Evolutionary conservation across 1,140 invertebrate species (phyloP), one percentile per base, ranked within the genome.

Genomic region (Sitodiplosis mosellana): DNA sequence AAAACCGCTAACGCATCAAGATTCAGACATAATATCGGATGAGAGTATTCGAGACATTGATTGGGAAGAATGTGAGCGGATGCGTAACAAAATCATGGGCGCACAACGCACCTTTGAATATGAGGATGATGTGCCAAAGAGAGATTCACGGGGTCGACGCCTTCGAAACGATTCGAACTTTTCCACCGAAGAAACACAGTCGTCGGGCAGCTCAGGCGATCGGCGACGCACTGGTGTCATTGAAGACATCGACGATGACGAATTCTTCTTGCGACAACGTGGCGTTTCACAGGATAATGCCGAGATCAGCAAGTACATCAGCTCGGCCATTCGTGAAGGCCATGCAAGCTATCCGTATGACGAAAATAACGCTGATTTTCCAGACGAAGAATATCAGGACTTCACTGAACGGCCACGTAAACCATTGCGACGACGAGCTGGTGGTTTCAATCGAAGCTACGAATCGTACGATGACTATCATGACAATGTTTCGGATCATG

Each of bases 211-310:
- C 37, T 66, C 61, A 0, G 55, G 73, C 46, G 54, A 64, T 17
- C 56, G 71, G 37, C 66, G 66, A 7, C 60, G 61, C 15, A 61
- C 61, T 48, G 78, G 77, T 0, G 78, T 83, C 0, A 74, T 87
- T 50, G 83, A 87, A 63, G 81, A 87, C 66, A 83, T 87, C 48
- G 77, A 87, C 56, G 83, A 84, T 2, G 84, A 89, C 59, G 83
- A 87, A 65, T 87, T 87, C 66, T 87, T 87, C 60, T 65, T 87
- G 41, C 69, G 83, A 47, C 77, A 80, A 56, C 77, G 78, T 54
- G 83, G 81, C 34, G 78, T 87, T 51, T 85, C 82, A 50, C 77
- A 83, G 52, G 83, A 84, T 59, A 80, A 87, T 61, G 81, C 84
- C 56, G 75, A 82, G 59, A 69, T 84, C 22, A 77, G 79, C 38